Conservation (phyloP, 2,888 invertebrate genomes). For the Anticlea derivata region DNA sequence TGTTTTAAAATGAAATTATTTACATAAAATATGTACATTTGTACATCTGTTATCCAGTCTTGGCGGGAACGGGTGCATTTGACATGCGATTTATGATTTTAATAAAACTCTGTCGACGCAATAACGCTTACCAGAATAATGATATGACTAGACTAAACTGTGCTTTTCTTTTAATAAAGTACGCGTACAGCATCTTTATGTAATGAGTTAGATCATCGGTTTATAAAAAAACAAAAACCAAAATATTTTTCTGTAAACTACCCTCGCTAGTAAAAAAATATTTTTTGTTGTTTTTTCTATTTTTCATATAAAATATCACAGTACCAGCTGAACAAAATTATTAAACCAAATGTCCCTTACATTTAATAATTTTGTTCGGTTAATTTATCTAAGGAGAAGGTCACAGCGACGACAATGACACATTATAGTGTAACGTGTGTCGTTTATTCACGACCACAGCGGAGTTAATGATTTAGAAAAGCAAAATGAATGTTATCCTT, state of each 20-base stretch:
- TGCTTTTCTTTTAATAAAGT: slow-evolving; percentile 55
- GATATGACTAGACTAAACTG: slow-evolving; percentile 42
- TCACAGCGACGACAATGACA: slow-evolving; percentile 57
- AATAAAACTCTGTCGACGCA: slow-evolving; percentile 73
- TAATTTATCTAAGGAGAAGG: slow-evolving; percentile 46
- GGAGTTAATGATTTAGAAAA: slow-evolving; percentile 67
- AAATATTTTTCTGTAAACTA: too few species aligned
- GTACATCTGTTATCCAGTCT: slow-evolving; percentile 70
- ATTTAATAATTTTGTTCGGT: too few species aligned
- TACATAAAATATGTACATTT: slow-evolving; percentile 65
- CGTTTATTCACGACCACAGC: slow-evolving; percentile 58
- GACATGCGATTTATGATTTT: slow-evolving; percentile 82
- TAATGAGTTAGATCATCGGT: too few species aligned
- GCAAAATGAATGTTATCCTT: slow-evolving; percentile 64
- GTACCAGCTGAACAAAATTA: too few species aligned
- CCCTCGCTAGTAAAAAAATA: too few species aligned
- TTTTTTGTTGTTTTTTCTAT: too few species aligned
- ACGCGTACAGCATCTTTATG: too few species aligned
- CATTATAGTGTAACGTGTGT: slow-evolving; percentile 60
- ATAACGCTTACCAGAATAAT: slow-evolving; percentile 66
- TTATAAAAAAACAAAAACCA: too few species aligned
- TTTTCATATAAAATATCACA: too few species aligned
- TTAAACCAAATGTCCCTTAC: too few species aligned
- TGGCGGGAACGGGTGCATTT: slow-evolving; percentile 74
- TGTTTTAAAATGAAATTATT: slow-evolving; percentile 57